Conservation (phyloP, 2,888 invertebrate species). For the Mimumesa dahlbomi region DNA sequence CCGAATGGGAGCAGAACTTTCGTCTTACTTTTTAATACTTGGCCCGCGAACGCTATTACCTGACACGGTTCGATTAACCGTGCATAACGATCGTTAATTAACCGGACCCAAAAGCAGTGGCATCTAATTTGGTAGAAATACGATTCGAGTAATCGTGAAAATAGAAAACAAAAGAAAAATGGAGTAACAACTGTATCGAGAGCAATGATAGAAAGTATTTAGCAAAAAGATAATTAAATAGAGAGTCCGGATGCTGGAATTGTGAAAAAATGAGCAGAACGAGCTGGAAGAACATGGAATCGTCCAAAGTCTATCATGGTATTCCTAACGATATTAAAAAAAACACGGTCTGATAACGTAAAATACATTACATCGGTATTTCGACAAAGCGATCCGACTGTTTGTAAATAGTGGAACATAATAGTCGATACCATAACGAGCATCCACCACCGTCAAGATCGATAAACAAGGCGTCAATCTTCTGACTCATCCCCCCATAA, state of each 20-base stretch:
- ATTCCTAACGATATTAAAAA: not conserved
- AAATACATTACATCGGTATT: not conserved
- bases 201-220: too few relatives aligned
- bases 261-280: too few relatives aligned
- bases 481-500: conserved; percentile 65
- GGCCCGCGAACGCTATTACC: conserved; percentile 35
- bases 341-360: not conserved
- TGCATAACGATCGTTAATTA: conserved; percentile 1
- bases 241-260: too few relatives aligned
- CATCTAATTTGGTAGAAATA: too few relatives aligned
- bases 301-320: too few relatives aligned
- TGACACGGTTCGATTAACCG: conserved; percentile 37
- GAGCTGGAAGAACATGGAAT: not conserved
- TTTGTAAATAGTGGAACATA: conserved; percentile 3
- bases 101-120: too few relatives aligned
- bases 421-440: conserved; percentile 41
- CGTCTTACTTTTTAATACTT: conserved; percentile 14
- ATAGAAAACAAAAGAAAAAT: too few relatives aligned
- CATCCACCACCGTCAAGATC: conserved; percentile 50
- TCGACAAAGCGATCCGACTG: not conserved
- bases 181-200: too few relatives aligned
- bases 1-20: conserved; percentile 6
- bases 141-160: too few relatives aligned
- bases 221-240: too few relatives aligned
- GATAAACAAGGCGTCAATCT: conserved; percentile 69